Evolutionary conservation across 1,140 invertebrate species (phyloP).

Genomic region (Ganaspis sp.): DNA sequence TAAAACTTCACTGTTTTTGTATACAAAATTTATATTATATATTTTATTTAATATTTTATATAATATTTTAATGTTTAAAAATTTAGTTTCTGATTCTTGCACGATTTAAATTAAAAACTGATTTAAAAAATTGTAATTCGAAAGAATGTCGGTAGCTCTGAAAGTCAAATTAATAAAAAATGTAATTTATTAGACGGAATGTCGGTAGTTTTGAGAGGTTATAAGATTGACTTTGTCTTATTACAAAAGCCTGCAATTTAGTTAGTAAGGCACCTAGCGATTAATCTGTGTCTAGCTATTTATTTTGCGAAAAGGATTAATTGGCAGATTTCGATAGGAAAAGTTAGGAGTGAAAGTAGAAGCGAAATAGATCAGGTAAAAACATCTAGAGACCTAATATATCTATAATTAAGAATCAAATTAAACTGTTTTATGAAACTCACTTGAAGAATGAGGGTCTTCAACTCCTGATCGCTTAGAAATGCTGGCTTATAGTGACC

Average conservation of each 20-base stretch:
- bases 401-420: neutral
- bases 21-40: too few relatives aligned
- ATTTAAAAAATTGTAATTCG: neutral
- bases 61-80: too few relatives aligned
- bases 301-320: conserved; percentile 18
- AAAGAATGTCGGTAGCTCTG: neutral
- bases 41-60: too few relatives aligned
- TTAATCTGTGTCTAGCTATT: conserved; percentile 29
- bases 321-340: neutral
- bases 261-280: neutral
- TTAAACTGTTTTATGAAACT: conserved; percentile 46
- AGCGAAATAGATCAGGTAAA: conserved; percentile 21
- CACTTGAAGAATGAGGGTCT: conserved; percentile 86
- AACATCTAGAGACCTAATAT: neutral
- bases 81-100: too few relatives aligned
- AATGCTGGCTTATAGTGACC: conserved; percentile 91
- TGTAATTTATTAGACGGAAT: neutral
- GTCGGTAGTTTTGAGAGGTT: neutral
- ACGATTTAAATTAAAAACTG: too few relatives aligned
- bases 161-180: too few relatives aligned
- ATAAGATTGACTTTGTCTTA: neutral
- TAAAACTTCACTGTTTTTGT: too few relatives aligned
- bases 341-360: conserved; percentile 33
- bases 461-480: conserved; percentile 92
- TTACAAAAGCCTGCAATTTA: conserved; percentile 22